Evolutionary conservation across 2,113 vertebrate species (phyloP), one percentile per base, ranked within the genome.

Genomic region (Strix uralensis): DNA sequence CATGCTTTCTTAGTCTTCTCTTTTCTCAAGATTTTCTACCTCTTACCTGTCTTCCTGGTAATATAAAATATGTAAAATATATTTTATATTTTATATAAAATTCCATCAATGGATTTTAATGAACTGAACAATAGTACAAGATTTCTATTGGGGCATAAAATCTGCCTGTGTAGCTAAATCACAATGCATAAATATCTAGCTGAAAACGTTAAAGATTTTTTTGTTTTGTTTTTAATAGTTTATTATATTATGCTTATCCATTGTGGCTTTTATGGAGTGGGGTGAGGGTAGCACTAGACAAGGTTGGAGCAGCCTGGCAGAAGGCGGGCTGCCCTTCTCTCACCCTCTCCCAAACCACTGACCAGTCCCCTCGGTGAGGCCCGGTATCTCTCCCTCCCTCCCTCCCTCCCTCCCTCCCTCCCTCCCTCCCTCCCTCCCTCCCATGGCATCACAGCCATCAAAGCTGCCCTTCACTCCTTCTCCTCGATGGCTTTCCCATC

Each of bases 321-420:
- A 18, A 71, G 5, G 20, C 54, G 46, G 10, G 30, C 40, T 75
- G 23, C 23, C 30, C 15, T 72, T 82, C 42, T 21, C 23, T 57
- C 51, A 25, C 26, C 6, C 0, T 0, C 36, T 65, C 0, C 0
- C 49, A 23, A 0, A 22, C 32, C 19, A 17, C 26, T 13, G 17
- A 21, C 5, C 7, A 27, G 4, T 7, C 9, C 1, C 15, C 13
- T 40, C 20, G 18, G 15, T 58, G 57, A 40, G 51, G 9, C 17
- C 22, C 4, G 0, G 7, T 9, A 52, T 42, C 42, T 6, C 42
- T 46, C 46, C 46, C 18, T 46, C 46, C 46, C 46, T 19, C 17
- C 46, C 18, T 51, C 46, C 54, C 36, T 54, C 22, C 15, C 16
- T 74, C 7, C 32, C 17, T 42, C 42, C 6, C 42, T 46, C 46